phyloP scores from a whole-genome alignment of 2,113 vertebrate species.

The Peromyscus californicus region DNA sequence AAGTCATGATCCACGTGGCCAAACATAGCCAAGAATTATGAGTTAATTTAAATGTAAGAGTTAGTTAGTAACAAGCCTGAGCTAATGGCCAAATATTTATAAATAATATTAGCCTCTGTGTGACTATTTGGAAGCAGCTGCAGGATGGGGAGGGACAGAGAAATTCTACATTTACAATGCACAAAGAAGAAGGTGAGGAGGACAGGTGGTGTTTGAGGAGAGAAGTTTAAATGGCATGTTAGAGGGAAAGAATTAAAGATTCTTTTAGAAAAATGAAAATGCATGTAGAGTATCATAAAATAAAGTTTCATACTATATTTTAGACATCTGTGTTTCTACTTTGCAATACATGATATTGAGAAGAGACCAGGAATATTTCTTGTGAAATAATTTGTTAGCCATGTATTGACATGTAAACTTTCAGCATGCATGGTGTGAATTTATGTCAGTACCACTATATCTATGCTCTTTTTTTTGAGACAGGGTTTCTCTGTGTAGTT shows the following conservation, averaged over 20 bases:
- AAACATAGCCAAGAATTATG: too few relatives aligned
- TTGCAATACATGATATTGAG: constrained; percentile 1
- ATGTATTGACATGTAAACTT: constrained; percentile 15
- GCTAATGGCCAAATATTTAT: too few relatives aligned
- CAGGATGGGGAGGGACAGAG: too few relatives aligned
- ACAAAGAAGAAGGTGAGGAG: neutral
- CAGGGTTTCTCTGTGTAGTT: too few relatives aligned
- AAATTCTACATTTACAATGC: too few relatives aligned
- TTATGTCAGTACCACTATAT: neutral
- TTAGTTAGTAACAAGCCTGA: too few relatives aligned
- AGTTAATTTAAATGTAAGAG: too few relatives aligned
- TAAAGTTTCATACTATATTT: neutral
- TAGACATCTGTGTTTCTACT: constrained; percentile 51
- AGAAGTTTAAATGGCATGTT: neutral
- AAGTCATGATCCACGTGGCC: too few relatives aligned
- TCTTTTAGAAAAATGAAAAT: constrained; percentile 53
- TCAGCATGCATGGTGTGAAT: neutral
- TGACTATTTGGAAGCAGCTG: too few relatives aligned
- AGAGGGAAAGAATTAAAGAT: neutral
- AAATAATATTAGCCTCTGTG: too few relatives aligned
- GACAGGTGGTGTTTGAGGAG: neutral
- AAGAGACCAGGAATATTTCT: constrained; percentile 12
- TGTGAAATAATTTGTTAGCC: neutral
- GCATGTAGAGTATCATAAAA: neutral
- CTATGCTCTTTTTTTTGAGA: neutral